phyloP scores from a whole-genome alignment of 2,888 invertebrate genomes.

The Nemapogon koenigi region DNA sequence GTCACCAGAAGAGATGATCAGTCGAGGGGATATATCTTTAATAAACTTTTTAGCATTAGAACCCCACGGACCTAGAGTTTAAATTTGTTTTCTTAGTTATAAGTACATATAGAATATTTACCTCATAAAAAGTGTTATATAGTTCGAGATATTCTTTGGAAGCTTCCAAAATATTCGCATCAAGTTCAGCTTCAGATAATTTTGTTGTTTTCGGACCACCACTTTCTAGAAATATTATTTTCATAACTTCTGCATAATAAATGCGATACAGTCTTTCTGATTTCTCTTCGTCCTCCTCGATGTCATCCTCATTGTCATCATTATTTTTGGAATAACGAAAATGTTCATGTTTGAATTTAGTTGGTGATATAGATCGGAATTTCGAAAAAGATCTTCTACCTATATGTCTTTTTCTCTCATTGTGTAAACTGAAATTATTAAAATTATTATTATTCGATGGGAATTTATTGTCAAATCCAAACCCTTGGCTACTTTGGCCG shows the following conservation, averaged over 20 bases:
- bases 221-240: conserved; percentile 44
- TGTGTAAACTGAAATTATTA: conserved; percentile 27
- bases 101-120: conserved; percentile 25
- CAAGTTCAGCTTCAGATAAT: conserved; percentile 38
- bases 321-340: conserved; percentile 7
- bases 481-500: too few species aligned
- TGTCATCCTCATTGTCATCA: conserved; percentile 20
- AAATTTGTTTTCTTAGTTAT: neutral
- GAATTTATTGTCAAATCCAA: too few species aligned
- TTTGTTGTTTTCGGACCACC: conserved; percentile 26
- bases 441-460: too few species aligned
- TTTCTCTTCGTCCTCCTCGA: conserved; percentile 26
- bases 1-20: too few species aligned
- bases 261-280: conserved; percentile 29
- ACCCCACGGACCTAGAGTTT: too few species aligned
- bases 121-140: conserved; percentile 60
- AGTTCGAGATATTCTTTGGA: conserved; percentile 55
- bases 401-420: conserved; percentile 29
- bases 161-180: conserved; percentile 44
- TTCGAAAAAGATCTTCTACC: conserved; percentile 17
- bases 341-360: neutral
- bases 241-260: conserved; percentile 47
- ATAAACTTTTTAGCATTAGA: too few species aligned
- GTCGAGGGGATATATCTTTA: too few species aligned
- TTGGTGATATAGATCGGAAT: neutral